These are phyloP conservation scores for Muntiacus reevesi DNA, from an alignment of 2,113 vertebrate genomes.

Conservation along the genomic window DNA sequence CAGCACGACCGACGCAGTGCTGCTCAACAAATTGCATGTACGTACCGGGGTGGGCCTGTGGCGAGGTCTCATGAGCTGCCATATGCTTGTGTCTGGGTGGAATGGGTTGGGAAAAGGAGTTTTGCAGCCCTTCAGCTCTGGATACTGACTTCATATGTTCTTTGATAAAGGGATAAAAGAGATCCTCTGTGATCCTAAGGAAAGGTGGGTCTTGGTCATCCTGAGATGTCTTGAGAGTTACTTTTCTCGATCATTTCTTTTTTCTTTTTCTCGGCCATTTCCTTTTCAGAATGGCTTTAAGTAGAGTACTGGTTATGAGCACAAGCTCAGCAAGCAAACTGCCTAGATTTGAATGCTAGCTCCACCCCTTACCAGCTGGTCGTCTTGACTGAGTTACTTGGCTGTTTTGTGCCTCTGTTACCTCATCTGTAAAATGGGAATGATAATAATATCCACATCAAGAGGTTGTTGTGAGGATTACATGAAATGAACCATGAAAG, in stretches of 20 bases:
- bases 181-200: not conserved
- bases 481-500: not conserved
- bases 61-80: accelerated
- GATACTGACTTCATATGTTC: not conserved
- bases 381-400: not conserved
- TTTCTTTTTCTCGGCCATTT: no score
- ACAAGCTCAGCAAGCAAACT: not conserved
- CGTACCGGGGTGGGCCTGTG: constrained; percentile 53
- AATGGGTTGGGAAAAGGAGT: no score
- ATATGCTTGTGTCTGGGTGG: not conserved
- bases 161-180: not conserved
- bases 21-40: constrained; percentile 97
- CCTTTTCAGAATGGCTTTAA: not conserved
- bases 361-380: no score
- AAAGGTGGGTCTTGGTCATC: not conserved
- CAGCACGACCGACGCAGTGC: constrained; percentile 94
- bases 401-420: not conserved
- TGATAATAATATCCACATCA: not conserved
- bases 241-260: not conserved
- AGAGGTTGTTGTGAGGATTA: not conserved
- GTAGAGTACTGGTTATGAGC: not conserved
- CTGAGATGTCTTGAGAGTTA: not conserved
- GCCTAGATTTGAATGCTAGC: not conserved
- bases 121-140: not conserved
- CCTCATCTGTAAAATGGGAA: not conserved